phyloP scores from a whole-genome alignment of 2,113 vertebrate genomes.

The Hassar affinis region DNA sequence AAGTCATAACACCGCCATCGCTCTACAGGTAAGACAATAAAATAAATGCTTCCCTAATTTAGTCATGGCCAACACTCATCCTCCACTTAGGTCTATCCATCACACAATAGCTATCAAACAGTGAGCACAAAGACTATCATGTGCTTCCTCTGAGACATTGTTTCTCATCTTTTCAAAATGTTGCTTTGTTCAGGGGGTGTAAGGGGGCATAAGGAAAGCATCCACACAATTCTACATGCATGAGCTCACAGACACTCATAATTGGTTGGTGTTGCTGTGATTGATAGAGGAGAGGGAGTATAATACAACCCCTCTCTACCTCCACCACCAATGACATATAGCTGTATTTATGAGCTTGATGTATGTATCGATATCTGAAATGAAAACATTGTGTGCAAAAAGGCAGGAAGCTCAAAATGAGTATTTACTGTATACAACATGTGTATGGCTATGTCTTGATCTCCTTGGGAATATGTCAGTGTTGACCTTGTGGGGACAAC shows the following conservation, averaged over 20 bases:
- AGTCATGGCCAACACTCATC: neutral
- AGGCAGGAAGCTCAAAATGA: neutral
- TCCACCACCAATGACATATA: neutral
- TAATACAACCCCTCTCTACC: too few relatives aligned
- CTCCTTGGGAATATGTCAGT: neutral
- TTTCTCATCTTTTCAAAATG: too few relatives aligned
- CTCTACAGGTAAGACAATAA: constrained; percentile 88
- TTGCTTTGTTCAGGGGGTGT: too few relatives aligned
- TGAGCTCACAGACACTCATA: neutral
- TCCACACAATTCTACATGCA: too few relatives aligned
- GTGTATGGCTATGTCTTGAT: neutral
- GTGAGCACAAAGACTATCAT: too few relatives aligned
- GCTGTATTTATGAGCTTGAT: neutral
- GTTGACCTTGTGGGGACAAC: neutral
- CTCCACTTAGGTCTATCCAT: neutral
- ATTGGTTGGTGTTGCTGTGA: neutral
- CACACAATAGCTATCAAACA: neutral
- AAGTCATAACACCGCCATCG: constrained; percentile 88
- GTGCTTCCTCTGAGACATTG: too few relatives aligned
- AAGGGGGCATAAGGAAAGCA: too few relatives aligned
- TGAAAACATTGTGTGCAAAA: neutral
- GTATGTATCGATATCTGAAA: neutral
- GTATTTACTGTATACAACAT: neutral
- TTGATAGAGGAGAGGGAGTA: neutral
- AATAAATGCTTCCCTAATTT: neutral